Conservation (phyloP, 2,797 vertebrate genomes). For the Arvicola amphibius region DNA sequence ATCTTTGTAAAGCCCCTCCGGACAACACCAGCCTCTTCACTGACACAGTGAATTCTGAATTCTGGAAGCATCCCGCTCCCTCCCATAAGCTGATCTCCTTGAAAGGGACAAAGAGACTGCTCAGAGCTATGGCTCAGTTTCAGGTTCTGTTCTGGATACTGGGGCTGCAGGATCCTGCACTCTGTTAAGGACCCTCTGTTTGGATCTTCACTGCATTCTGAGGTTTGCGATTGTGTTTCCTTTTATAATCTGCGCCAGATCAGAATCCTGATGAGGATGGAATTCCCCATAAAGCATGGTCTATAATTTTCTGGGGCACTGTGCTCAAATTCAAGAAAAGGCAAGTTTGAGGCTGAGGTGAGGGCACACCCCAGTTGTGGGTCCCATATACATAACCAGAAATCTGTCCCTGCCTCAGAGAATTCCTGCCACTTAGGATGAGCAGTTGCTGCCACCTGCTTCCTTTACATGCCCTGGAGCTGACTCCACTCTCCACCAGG, state of each 20-base stretch:
- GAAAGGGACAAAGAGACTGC: fast-evolving
- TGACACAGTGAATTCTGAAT: not conserved
- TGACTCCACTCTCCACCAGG: not conserved
- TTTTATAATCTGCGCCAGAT: not conserved
- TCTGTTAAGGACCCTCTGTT: not conserved
- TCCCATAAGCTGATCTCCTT: not conserved
- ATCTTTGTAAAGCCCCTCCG: not conserved
- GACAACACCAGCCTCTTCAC: not conserved
- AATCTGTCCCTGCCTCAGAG: not conserved
- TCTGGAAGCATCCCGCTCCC: fast-evolving
- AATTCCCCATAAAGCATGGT: not conserved
- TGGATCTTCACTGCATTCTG: not conserved
- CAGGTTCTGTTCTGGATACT: not conserved
- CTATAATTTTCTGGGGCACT: too few relatives aligned
- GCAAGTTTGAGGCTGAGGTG: not conserved
- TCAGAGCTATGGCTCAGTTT: not conserved
- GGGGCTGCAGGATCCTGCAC: not conserved
- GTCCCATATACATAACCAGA: too few relatives aligned
- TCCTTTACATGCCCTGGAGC: too few relatives aligned
- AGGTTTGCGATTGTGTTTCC: not conserved
- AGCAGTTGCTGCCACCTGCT: not conserved
- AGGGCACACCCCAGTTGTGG: not conserved
- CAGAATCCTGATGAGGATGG: not conserved
- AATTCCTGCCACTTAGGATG: not conserved
- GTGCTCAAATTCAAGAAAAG: not conserved